Percentiles rank a stretch among this genome's conserved stretches.
Conservation (phyloP, 2,113 vertebrate genomes). For the Carettochelys insculpta region DNA sequence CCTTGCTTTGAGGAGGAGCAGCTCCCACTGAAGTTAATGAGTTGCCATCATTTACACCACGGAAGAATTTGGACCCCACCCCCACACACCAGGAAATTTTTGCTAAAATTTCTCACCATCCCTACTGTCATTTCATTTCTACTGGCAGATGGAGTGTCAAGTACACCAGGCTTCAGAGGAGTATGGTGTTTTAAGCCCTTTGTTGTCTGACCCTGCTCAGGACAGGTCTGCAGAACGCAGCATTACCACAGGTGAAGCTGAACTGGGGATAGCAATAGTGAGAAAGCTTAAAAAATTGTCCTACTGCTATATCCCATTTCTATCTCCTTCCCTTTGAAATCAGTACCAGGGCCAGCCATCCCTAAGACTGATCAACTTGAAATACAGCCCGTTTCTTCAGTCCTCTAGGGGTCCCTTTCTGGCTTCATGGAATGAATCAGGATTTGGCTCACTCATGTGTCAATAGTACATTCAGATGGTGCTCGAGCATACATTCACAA, state of each 20-base stretch:
- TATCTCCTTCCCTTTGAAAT: not conserved
- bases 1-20: not conserved
- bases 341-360: not conserved
- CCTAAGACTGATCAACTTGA: not conserved
- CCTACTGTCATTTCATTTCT: not conserved
- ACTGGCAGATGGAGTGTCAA: not conserved
- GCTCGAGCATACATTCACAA: not conserved
- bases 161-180: not conserved
- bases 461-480: not conserved
- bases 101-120: not conserved
- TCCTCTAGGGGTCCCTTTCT: not conserved
- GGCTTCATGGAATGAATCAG: not conserved
- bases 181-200: not conserved
- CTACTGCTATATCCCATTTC: not conserved
- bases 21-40: not conserved
- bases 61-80: not conserved
- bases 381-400: not conserved
- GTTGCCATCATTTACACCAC: not conserved
- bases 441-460: not conserved
- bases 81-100: not conserved
- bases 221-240: accelerated
- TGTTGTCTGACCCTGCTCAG: not conserved
- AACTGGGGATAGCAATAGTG: not conserved
- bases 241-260: not conserved
- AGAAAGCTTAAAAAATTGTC: not conserved